phyloP scores from a whole-genome alignment of 1,140 invertebrate genomes.

The Platyscapa corneri region DNA sequence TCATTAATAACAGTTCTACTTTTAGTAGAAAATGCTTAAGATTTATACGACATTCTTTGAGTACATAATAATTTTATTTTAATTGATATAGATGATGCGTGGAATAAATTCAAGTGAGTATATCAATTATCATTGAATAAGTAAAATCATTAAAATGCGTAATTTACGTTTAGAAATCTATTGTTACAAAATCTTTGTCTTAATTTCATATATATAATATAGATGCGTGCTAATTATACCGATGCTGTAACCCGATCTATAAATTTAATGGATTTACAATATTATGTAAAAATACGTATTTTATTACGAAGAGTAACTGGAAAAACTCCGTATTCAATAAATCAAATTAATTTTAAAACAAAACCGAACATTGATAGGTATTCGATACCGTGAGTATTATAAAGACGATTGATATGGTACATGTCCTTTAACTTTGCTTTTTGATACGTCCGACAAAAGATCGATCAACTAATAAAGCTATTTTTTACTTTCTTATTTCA shows the following conservation, averaged over 20 bases:
- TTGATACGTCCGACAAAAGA: neutral
- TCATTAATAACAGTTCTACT: neutral
- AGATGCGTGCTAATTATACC: neutral
- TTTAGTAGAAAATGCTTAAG: neutral
- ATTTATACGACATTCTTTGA: neutral
- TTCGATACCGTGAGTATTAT: too few relatives aligned
- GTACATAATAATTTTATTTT: neutral
- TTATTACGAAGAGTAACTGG: too few relatives aligned
- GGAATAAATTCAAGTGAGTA: neutral
- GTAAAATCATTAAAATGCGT: neutral
- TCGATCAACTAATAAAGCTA: too few relatives aligned
- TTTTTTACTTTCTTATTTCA: too few relatives aligned
- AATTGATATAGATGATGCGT: too few relatives aligned
- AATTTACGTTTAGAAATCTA: too few relatives aligned
- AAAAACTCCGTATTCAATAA: too few relatives aligned
- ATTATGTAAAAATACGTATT: too few relatives aligned
- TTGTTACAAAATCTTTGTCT: too few relatives aligned
- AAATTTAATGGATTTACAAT: neutral
- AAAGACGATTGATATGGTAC: neutral
- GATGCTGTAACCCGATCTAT: neutral
- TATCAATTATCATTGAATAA: neutral
- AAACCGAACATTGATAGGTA: too few relatives aligned
- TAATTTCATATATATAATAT: neutral
- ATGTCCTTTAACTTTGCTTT: neutral
- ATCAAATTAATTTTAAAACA: too few relatives aligned